Percentiles rank a stretch among this genome's conserved stretches.
Evolutionary conservation across 2,113 vertebrate genomes (phyloP).

Genomic region (Lophotis ruficrista): DNA sequence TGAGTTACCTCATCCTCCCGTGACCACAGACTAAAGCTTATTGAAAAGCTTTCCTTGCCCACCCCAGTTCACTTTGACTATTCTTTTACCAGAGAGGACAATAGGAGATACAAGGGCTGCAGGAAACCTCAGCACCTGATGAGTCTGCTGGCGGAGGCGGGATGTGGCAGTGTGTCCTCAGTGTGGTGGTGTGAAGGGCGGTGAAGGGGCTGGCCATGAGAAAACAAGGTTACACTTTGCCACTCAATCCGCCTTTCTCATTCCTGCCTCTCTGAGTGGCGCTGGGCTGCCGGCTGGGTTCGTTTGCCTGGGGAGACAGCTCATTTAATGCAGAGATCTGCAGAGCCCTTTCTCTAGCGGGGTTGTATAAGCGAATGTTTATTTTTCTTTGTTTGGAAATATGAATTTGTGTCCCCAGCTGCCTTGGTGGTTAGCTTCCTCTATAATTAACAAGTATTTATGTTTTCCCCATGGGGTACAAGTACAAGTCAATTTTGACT

Average conservation of each 20-base stretch:
- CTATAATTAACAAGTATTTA: conserved; percentile 49
- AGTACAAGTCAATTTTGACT: conserved; percentile 35
- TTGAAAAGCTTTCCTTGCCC: background rate
- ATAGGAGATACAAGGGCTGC: background rate
- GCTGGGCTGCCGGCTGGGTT: background rate
- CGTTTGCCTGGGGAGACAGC: background rate
- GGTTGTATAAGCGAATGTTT: background rate
- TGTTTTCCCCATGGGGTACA: background rate
- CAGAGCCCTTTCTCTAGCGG: background rate
- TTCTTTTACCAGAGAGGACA: background rate
- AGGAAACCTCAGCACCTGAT: background rate
- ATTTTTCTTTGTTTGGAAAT: conserved; percentile 29
- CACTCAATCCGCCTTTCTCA: background rate
- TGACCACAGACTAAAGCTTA: background rate
- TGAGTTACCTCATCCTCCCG: background rate
- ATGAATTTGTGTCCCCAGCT: conserved; percentile 1
- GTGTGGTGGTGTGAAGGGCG: fast-evolving
- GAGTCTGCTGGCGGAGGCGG: background rate
- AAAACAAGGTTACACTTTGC: background rate
- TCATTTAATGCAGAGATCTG: background rate
- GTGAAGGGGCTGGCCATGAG: background rate
- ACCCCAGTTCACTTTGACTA: background rate
- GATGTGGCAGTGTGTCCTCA: background rate
- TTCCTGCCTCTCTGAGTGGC: fast-evolving
- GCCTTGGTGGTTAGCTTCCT: conserved; percentile 14